phyloP scores from a whole-genome alignment of 2,113 vertebrate species.

The Eulemur rufifrons region DNA sequence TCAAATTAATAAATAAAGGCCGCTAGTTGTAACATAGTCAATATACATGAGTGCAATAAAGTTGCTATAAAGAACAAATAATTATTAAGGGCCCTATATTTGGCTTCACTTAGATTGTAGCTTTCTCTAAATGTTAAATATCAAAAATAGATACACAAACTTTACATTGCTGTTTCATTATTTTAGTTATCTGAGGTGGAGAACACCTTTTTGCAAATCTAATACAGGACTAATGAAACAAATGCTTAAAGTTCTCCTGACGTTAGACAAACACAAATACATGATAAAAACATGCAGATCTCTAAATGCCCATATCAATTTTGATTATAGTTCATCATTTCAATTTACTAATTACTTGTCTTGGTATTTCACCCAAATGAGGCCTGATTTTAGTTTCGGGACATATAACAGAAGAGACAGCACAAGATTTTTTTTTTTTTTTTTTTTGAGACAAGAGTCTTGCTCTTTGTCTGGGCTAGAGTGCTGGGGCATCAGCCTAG shows the following conservation, averaged over 20 bases:
- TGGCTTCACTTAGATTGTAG: neutral
- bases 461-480: too few relatives aligned
- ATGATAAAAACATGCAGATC: neutral
- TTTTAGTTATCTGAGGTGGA: neutral
- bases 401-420: neutral
- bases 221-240: neutral
- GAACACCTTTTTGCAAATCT: neutral
- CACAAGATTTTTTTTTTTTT: neutral
- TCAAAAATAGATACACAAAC: neutral
- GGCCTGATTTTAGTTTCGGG: neutral
- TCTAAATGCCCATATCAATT: neutral
- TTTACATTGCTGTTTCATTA: conserved; percentile 29
- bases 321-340: conserved; percentile 29
- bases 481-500: too few relatives aligned
- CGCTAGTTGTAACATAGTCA: neutral
- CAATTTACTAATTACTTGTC: conserved; percentile 49
- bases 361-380: conserved; percentile 28
- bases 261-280: conserved; percentile 12
- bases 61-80: neutral
- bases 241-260: conserved; percentile 35
- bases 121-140: conserved; percentile 40
- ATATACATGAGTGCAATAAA: neutral
- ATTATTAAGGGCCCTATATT: neutral
- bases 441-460: too few relatives aligned
- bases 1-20: neutral